Conservation (phyloP, 2,113 vertebrate species). For the Urocolius indicus region DNA sequence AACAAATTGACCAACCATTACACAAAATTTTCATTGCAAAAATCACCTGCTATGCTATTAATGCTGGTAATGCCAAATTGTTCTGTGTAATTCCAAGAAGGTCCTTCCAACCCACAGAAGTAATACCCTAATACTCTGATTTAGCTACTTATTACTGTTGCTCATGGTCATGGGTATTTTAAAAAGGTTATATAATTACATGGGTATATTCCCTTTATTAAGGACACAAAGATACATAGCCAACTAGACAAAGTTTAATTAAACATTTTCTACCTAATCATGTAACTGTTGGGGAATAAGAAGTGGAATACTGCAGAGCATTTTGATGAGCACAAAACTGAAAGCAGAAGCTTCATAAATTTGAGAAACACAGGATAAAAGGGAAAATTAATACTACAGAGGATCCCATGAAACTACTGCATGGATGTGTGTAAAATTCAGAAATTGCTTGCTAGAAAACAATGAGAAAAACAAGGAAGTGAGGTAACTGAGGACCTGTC, state of each 20-base stretch:
- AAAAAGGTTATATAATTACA: not conserved
- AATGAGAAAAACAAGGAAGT: not conserved
- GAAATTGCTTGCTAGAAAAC: not conserved
- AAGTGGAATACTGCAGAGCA: not conserved
- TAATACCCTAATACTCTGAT: not conserved
- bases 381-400: not conserved
- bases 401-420: rapidly evolving
- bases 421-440: not conserved
- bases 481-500: not conserved
- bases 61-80: not conserved
- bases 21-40: not conserved
- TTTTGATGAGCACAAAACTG: not conserved
- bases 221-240: not conserved
- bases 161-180: not conserved
- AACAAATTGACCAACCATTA: not conserved
- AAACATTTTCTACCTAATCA: not conserved
- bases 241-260: not conserved
- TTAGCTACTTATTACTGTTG: not conserved
- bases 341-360: not conserved
- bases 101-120: not conserved
- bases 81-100: not conserved
- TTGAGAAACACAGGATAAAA: not conserved
- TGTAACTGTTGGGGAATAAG: not conserved
- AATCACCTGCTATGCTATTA: not conserved
- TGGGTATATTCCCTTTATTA: not conserved